Conservation (phyloP, 2,113 vertebrate genomes). For the Anoura caudifer region DNA sequence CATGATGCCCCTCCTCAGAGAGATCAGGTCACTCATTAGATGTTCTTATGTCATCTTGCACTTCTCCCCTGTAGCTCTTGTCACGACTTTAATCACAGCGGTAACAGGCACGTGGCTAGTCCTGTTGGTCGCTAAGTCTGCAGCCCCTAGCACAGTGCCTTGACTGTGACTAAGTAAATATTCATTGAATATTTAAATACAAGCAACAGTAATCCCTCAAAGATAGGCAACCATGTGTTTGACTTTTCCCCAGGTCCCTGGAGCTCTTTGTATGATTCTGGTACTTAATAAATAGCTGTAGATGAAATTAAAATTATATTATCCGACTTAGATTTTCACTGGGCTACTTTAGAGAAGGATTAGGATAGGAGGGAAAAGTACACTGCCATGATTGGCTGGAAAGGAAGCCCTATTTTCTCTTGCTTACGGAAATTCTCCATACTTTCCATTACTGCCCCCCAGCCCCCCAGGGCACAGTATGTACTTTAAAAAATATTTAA, state of each 20-base stretch:
- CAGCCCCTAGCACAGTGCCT: neutral
- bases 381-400: neutral
- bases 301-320: slow-evolving; percentile 6
- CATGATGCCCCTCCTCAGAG: neutral
- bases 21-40: neutral
- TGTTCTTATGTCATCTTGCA: neutral
- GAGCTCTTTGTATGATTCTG: neutral
- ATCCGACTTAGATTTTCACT: neutral
- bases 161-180: neutral
- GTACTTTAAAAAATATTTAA: slow-evolving; percentile 12
- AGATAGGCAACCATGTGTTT: neutral
- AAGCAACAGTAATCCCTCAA: neutral
- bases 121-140: neutral
- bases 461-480: neutral
- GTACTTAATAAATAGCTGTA: neutral
- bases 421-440: neutral
- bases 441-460: neutral
- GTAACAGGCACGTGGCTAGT: neutral
- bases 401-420: neutral
- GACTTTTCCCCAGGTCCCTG: neutral
- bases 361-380: neutral
- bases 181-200: neutral
- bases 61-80: neutral
- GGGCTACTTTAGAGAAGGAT: neutral
- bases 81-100: neutral